Conservation (phyloP, 2,113 vertebrate species). For the Opisthocomus hoazin region DNA sequence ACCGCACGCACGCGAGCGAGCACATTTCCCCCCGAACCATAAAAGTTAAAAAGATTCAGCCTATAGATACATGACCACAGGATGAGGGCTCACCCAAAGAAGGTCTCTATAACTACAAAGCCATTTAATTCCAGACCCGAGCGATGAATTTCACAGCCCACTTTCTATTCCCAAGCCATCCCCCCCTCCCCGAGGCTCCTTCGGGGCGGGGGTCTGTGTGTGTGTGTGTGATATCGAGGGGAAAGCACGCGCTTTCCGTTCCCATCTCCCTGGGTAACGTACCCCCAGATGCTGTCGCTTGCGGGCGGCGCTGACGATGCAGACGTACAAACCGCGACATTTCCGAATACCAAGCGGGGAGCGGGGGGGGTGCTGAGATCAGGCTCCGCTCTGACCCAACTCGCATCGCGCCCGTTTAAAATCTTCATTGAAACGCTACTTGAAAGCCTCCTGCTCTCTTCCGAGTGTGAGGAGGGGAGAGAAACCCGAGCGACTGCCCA, state of each 20-base stretch:
- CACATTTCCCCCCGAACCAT: background rate
- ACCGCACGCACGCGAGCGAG: accelerated
- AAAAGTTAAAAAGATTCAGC: background rate
- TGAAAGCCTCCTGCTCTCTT: slow-evolving; percentile 35
- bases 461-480: too few species aligned
- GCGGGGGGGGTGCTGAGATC: background rate
- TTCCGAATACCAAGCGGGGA: slow-evolving; percentile 24
- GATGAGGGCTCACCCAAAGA: background rate
- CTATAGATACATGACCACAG: background rate
- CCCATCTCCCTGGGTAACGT: background rate
- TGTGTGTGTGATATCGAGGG: too few species aligned
- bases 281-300: background rate
- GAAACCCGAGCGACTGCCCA: too few species aligned
- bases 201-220: too few species aligned
- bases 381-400: background rate
- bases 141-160: background rate
- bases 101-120: background rate
- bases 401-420: slow-evolving; percentile 7
- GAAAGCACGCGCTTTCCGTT: background rate
- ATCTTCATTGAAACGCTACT: slow-evolving; percentile 41
- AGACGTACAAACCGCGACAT: slow-evolving; percentile 1
- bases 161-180: background rate
- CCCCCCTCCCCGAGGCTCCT: background rate
- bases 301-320: background rate
- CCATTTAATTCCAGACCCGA: background rate